Conservation (phyloP, 2,797 vertebrate genomes). For the Peromyscus melanophrys region DNA sequence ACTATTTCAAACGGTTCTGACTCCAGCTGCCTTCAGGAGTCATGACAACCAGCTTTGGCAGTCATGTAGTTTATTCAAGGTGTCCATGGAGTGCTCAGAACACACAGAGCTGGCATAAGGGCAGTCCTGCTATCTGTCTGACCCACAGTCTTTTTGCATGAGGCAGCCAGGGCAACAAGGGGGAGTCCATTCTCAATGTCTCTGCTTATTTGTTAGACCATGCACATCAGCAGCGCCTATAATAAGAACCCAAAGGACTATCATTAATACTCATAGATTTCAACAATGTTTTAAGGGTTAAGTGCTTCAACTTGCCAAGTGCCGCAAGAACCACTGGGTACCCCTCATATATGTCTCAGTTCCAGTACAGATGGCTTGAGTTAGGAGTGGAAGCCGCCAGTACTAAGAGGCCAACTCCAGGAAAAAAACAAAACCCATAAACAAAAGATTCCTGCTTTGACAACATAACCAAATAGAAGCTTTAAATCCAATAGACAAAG, state of each 20-base stretch:
- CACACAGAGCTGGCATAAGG: neutral
- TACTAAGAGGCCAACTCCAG: neutral
- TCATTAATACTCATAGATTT: neutral
- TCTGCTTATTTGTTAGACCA: neutral
- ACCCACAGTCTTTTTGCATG: neutral
- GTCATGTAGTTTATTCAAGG: neutral
- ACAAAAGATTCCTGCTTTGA: neutral
- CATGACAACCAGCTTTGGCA: neutral
- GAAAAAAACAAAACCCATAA: too few species aligned
- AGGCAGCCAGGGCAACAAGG: neutral
- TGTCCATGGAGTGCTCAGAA: neutral
- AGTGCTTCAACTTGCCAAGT: neutral
- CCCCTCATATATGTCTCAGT: neutral
- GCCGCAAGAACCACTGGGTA: neutral
- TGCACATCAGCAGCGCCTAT: neutral
- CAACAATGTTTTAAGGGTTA: neutral
- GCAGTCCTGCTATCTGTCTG: neutral
- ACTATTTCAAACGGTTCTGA: neutral
- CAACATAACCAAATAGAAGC: fast-evolving
- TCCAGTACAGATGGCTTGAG: neutral
- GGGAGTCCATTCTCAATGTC: neutral
- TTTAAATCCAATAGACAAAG: neutral
- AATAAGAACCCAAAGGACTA: neutral
- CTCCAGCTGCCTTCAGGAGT: neutral
- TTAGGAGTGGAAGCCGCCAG: neutral